Conservation (phyloP, 1,140 invertebrate species). For the Linepithema humile region DNA sequence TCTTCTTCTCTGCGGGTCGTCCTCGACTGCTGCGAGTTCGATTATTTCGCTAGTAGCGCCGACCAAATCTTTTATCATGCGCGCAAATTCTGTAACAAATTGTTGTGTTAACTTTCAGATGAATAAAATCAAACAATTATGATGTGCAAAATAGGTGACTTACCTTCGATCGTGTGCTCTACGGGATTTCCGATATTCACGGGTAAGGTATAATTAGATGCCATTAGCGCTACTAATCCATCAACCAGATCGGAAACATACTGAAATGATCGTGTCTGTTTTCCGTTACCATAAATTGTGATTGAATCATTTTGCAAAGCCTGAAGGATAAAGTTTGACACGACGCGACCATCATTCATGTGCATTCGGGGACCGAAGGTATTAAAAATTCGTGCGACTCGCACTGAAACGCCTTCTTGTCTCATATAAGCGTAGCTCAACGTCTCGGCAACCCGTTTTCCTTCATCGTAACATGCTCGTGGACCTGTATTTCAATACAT, state of each 20-base stretch:
- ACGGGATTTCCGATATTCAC: conserved; percentile 99
- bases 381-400: conserved; percentile 99
- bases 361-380: conserved; percentile 99
- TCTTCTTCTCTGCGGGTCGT: conserved; percentile 97
- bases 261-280: conserved; percentile 99
- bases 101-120: conserved; percentile 29
- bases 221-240: conserved; percentile 96
- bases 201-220: conserved; percentile 96
- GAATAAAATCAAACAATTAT: not conserved
- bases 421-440: conserved; percentile 98
- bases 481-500: conserved; percentile 86
- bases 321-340: conserved; percentile 99
- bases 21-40: conserved; percentile 93
- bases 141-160: not conserved
- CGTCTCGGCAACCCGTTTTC: conserved; percentile 98
- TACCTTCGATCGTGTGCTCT: conserved; percentile 97
- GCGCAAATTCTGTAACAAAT: conserved; percentile 93
- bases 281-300: conserved; percentile 98
- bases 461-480: conserved; percentile 99
- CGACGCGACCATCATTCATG: conserved; percentile 99
- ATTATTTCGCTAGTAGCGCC: conserved; percentile 94
- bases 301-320: conserved; percentile 97
- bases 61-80: conserved; percentile 94
- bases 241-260: conserved; percentile 99
- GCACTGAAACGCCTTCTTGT: conserved; percentile 97